A percentile compares a stretch with the other conserved stretches of the same genome.
phyloP scores from a whole-genome alignment of 2,113 vertebrate species.

The Epinephelus moara region DNA sequence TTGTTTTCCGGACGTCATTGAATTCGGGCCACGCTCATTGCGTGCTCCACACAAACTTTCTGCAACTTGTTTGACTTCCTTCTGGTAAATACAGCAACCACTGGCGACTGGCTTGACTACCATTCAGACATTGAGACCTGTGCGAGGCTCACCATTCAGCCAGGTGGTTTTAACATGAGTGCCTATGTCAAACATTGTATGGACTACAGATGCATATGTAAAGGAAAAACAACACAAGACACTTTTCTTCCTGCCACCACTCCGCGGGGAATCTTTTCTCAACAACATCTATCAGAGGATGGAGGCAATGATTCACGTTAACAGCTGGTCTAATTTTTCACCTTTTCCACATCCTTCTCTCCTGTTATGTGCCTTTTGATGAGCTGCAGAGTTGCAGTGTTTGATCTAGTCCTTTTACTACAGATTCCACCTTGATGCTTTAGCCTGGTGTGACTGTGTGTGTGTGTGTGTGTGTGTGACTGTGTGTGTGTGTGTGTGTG shows the following conservation, averaged over 20 bases:
- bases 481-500: background rate
- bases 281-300: slow-evolving; percentile 25
- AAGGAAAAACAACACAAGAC: background rate
- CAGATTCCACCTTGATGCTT: slow-evolving; percentile 40
- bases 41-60: slow-evolving; percentile 8
- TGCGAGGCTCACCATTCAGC: background rate
- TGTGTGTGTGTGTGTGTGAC: background rate
- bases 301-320: slow-evolving; percentile 52
- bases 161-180: slow-evolving; percentile 4
- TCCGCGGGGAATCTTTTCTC: slow-evolving; percentile 15
- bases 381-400: slow-evolving; percentile 31
- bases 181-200: slow-evolving; percentile 2
- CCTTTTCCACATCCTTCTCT: slow-evolving; percentile 50
- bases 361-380: slow-evolving; percentile 52
- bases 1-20: slow-evolving; percentile 16
- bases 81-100: slow-evolving; percentile 46
- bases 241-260: slow-evolving; percentile 10
- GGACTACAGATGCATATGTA: background rate
- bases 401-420: slow-evolving; percentile 55
- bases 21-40: slow-evolving; percentile 24
- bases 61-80: slow-evolving; percentile 51
- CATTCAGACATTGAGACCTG: background rate
- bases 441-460: background rate
- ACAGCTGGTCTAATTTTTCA: slow-evolving; percentile 52
- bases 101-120: background rate